phyloP scores from a whole-genome alignment of 2,797 vertebrate species.

The Hyperoplus lanceolatus region DNA sequence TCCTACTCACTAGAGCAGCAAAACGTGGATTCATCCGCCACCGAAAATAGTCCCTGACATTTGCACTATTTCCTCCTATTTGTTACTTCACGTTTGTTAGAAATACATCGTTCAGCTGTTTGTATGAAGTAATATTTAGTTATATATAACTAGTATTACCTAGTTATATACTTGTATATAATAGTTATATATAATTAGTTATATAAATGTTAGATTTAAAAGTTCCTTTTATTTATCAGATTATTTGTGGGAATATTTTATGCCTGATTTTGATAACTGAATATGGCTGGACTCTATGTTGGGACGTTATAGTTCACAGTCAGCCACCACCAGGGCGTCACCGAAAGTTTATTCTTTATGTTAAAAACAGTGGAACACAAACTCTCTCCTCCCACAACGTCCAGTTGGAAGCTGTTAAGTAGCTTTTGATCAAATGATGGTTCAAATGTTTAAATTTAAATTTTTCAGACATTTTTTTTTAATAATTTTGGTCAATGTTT shows the following conservation, averaged over 20 bases:
- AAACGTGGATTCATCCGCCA: background rate
- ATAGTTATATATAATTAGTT: background rate
- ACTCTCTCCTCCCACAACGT: background rate
- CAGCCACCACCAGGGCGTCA: background rate
- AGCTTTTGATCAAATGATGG: background rate
- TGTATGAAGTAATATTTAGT: background rate
- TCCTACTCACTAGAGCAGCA: background rate
- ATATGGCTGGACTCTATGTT: background rate
- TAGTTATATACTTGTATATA: too few species aligned
- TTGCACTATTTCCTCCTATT: conserved; percentile 2
- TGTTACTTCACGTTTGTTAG: background rate
- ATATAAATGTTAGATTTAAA: conserved; percentile 2
- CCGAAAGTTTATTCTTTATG: background rate
- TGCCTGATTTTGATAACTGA: background rate
- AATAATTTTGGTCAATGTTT: background rate
- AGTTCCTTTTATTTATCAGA: background rate
- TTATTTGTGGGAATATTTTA: background rate
- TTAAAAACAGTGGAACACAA: background rate
- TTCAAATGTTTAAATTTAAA: background rate
- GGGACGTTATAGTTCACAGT: background rate
- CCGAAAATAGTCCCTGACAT: conserved; percentile 17
- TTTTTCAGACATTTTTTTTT: background rate
- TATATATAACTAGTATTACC: too few species aligned
- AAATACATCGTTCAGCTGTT: background rate
- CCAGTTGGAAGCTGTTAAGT: background rate